Evolutionary conservation across 1,140 invertebrate genomes (phyloP).

Genomic region (Macrostomum lignano): DNA sequence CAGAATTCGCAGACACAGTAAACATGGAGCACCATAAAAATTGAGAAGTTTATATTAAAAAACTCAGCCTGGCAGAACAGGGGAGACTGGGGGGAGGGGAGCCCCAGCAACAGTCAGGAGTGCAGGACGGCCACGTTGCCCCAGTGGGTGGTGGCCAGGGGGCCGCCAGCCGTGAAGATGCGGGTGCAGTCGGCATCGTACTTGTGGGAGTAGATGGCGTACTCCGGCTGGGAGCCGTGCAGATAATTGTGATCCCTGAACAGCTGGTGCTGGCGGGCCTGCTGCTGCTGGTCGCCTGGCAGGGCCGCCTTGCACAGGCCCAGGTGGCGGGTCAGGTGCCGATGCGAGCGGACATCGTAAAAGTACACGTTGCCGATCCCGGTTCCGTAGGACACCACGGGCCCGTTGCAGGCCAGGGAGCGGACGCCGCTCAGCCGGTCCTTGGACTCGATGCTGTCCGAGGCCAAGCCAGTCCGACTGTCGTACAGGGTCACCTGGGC

Average conservation of each 20-base stretch:
- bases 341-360: slow-evolving; percentile 49
- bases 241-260: slow-evolving; percentile 39
- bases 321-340: no score
- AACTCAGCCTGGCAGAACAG: no score
- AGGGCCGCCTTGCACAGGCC: no score
- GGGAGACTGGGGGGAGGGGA: no score
- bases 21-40: no score
- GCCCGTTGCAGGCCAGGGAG: slow-evolving; percentile 57
- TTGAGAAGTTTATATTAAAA: no score
- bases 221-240: slow-evolving; percentile 1
- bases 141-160: slow-evolving; percentile 53
- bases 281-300: slow-evolving; percentile 17
- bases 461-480: no score
- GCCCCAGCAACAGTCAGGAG: no score
- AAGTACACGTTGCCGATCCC: slow-evolving; percentile 66
- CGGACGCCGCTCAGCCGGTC: slow-evolving; percentile 37
- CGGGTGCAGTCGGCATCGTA: slow-evolving; percentile 64
- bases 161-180: slow-evolving; percentile 70
- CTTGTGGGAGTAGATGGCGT: slow-evolving; percentile 78
- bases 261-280: slow-evolving; percentile 15
- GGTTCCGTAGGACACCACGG: slow-evolving; percentile 66
- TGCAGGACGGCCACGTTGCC: no score
- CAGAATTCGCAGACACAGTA: no score
- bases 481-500: no score
- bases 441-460: no score